A percentile compares a stretch with the other conserved stretches of the same genome.
phyloP scores from a whole-genome alignment of 2,797 vertebrate genomes.

The Gephyroberyx darwinii region DNA sequence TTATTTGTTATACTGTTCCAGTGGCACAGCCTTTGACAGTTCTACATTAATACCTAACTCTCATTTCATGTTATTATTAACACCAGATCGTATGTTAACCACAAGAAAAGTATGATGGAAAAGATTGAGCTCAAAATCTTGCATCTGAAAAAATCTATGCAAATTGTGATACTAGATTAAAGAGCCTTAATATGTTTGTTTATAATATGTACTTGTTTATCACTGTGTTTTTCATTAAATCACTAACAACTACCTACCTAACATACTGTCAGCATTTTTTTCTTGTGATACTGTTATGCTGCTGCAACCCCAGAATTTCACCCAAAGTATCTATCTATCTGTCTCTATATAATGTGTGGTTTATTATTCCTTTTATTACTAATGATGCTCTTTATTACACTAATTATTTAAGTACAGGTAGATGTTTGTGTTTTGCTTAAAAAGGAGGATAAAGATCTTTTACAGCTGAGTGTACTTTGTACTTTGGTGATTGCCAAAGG shows the following conservation, averaged over 20 bases:
- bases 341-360: not conserved
- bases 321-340: not conserved
- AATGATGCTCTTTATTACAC: no score
- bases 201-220: conserved; percentile 4
- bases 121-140: conserved; percentile 1
- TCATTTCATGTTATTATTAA: not conserved
- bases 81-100: not conserved
- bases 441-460: no score
- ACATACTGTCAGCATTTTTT: conserved; percentile 13
- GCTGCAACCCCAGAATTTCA: no score
- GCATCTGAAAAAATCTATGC: conserved; percentile 1
- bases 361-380: not conserved
- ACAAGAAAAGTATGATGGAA: conserved; percentile 6
- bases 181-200: conserved; percentile 1
- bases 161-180: conserved; percentile 17
- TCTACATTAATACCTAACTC: not conserved
- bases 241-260: conserved; percentile 4
- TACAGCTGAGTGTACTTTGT: no score
- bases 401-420: no score
- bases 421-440: no score
- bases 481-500: no score
- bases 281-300: no score
- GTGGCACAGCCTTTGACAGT: not conserved
- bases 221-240: conserved; percentile 20
- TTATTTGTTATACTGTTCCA: not conserved